A percentile compares a stretch with the other conserved stretches of the same genome.
These are phyloP conservation scores for Drosophila macrospina DNA, from an alignment of 2,888 invertebrate species.

Conservation along the genomic window DNA sequence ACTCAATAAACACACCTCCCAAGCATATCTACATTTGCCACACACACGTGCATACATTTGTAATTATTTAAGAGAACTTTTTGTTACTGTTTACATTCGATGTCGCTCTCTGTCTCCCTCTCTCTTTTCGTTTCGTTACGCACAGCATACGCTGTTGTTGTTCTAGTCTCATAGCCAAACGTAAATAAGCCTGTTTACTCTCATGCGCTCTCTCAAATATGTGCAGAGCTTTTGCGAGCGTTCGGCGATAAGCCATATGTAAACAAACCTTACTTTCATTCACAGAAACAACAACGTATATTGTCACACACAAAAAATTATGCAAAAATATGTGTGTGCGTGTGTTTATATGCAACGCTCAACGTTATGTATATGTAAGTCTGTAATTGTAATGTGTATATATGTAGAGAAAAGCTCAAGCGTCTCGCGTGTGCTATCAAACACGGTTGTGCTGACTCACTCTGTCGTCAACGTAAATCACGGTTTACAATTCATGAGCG, in stretches of 20 bases:
- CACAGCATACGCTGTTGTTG: slow-evolving; percentile 17
- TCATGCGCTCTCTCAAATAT: slow-evolving; percentile 17
- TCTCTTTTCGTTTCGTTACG: slow-evolving; percentile 16
- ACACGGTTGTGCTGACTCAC: slow-evolving; percentile 43
- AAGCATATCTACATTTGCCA: neutral
- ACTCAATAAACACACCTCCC: slow-evolving; percentile 29
- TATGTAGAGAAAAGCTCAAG: slow-evolving; percentile 60
- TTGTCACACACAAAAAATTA: slow-evolving; percentile 28
- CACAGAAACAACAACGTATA: slow-evolving; percentile 73
- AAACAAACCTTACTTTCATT: slow-evolving; percentile 83
- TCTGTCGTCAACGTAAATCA: slow-evolving; percentile 44
- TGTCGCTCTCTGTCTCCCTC: slow-evolving; percentile 8
- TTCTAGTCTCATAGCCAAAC: slow-evolving; percentile 23
- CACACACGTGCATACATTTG: neutral
- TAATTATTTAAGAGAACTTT: slow-evolving; percentile 18
- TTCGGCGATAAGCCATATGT: slow-evolving; percentile 66
- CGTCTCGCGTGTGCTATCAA: slow-evolving; percentile 48
- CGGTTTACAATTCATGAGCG: slow-evolving; percentile 38
- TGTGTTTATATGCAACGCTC: slow-evolving; percentile 4
- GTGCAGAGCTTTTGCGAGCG: slow-evolving; percentile 54
- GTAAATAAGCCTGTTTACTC: slow-evolving; percentile 18
- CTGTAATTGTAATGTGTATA: slow-evolving; percentile 26
- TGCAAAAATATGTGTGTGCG: slow-evolving; percentile 6
- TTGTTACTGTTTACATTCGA: slow-evolving; percentile 14
- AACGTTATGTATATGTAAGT: slow-evolving; percentile 16